phyloP scores from a whole-genome alignment of 2,797 vertebrate species.

The Naso thynnoides region DNA sequence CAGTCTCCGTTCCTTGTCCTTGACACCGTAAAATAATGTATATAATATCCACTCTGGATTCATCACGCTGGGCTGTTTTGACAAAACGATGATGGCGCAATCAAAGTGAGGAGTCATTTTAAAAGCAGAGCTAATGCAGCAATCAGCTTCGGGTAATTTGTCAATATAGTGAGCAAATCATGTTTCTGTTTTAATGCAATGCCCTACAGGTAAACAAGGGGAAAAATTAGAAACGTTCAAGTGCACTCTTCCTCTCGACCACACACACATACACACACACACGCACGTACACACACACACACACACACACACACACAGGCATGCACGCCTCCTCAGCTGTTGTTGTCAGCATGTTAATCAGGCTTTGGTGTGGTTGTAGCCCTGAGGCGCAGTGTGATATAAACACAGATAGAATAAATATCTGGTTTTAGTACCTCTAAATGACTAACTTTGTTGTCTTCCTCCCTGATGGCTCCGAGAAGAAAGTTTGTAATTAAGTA shows the following conservation, averaged over 20 bases:
- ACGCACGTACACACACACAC: conserved; percentile 11
- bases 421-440: conserved; percentile 78
- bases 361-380: conserved; percentile 71
- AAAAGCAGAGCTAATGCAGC: conserved; percentile 66
- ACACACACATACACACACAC: conserved; percentile 34
- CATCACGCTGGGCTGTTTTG: conserved; percentile 19
- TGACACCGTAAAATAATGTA: conserved; percentile 37
- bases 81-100: conserved; percentile 54
- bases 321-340: conserved; percentile 62
- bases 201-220: conserved; percentile 77
- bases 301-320: conserved; percentile 27
- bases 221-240: conserved; percentile 65
- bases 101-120: conserved; percentile 60
- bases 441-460: conserved; percentile 80
- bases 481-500: conserved; percentile 78
- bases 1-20: conserved; percentile 16
- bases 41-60: conserved; percentile 39
- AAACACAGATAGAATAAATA: conserved; percentile 83
- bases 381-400: conserved; percentile 74
- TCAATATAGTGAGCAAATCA: conserved; percentile 71
- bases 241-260: conserved; percentile 58
- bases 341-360: conserved; percentile 81
- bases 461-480: conserved; percentile 69
- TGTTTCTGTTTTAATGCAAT: conserved; percentile 59
- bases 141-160: conserved; percentile 71